A percentile compares a stretch with the other conserved stretches of the same genome.
Conservation (phyloP, 2,113 vertebrate species). For the Azemiops feae region DNA sequence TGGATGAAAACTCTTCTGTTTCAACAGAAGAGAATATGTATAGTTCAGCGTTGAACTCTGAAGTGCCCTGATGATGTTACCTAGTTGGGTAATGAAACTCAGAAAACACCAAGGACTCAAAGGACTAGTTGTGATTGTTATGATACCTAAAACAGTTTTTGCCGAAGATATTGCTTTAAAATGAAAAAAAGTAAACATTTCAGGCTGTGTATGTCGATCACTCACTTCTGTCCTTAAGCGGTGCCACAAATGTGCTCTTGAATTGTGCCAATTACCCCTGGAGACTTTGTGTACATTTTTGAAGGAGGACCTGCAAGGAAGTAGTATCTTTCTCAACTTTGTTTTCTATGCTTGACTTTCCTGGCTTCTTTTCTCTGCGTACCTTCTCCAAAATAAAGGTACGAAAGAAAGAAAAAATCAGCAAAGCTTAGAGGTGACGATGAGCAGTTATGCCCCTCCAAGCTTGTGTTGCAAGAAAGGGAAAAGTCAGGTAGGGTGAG, state of each 20-base stretch:
- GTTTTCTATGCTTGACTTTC: neutral
- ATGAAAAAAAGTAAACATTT: neutral
- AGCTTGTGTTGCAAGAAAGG: neutral
- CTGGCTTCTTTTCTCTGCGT: neutral
- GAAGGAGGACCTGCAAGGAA: neutral
- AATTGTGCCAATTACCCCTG: neutral
- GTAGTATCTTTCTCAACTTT: neutral
- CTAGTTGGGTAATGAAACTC: neutral
- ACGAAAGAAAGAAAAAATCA: neutral
- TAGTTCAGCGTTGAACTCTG: neutral
- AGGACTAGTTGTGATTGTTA: neutral
- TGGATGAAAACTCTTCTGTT: no score
- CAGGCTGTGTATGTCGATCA: neutral
- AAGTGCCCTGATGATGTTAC: neutral
- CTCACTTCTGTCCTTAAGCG: neutral
- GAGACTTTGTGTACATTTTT: neutral
- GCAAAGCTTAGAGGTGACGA: neutral
- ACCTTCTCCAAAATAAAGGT: neutral
- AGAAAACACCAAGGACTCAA: neutral
- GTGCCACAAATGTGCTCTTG: neutral
- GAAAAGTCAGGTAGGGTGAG: neutral
- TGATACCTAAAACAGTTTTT: neutral
- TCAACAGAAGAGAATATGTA: no score
- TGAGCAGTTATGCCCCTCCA: neutral
- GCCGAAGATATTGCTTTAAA: neutral